Evolutionary conservation across 2,797 vertebrate genomes (phyloP).

Genomic region (Onychomys torridus): DNA sequence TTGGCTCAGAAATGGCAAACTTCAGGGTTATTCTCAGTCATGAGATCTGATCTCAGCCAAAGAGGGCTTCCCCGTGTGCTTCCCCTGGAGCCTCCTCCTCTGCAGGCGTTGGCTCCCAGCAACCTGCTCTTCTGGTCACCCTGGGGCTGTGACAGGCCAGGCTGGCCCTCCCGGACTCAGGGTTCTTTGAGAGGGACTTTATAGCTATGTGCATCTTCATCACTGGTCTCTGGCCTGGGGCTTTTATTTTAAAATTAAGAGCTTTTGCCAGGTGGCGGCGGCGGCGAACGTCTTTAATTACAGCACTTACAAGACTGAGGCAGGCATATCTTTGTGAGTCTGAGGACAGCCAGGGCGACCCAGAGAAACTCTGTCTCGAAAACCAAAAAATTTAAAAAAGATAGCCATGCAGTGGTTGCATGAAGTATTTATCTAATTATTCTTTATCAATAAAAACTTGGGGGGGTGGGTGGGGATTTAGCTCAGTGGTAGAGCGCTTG

Average conservation of each 20-base stretch:
- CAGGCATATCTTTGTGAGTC: neutral
- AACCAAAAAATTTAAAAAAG: too few relatives aligned
- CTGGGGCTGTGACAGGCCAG: neutral
- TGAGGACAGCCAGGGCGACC: neutral
- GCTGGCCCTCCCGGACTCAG: neutral
- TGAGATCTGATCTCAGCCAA: neutral
- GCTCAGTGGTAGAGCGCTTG: too few relatives aligned
- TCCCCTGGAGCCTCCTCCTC: neutral
- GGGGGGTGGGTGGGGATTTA: too few relatives aligned
- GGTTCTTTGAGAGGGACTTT: neutral
- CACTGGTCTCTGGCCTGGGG: neutral
- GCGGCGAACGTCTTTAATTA: neutral
- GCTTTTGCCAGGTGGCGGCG: neutral
- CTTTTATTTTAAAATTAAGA: neutral
- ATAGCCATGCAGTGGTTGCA: neutral
- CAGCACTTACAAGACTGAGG: neutral
- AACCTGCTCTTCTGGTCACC: neutral
- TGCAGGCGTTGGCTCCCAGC: neutral
- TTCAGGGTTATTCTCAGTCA: neutral
- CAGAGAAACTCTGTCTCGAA: neutral
- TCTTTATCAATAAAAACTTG: neutral
- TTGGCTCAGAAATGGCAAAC: neutral
- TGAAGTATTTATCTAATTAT: neutral
- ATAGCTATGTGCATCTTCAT: neutral
- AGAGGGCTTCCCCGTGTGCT: too few relatives aligned